Evolutionary conservation across 2,113 vertebrate genomes (phyloP), one percentile per base, ranked within the genome.

Genomic region (Hypocryptadius cinnamomeus): DNA sequence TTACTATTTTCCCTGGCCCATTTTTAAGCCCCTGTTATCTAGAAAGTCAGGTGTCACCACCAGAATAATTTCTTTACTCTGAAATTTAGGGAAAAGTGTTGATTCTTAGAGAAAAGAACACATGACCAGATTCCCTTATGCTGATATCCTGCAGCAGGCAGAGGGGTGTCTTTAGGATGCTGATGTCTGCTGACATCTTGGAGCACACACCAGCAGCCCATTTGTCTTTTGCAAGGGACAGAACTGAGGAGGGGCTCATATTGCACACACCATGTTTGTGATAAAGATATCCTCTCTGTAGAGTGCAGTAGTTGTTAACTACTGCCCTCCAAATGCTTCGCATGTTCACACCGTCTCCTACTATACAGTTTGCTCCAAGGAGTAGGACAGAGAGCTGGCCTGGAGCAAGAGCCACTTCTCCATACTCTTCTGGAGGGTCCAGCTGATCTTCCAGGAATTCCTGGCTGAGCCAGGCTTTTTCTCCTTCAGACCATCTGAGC

Each of bases 81-180:
- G 27, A 89, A 87, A 89, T 72, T 33, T 51, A 45, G 8, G 20
- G 23, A 24, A 22, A 77, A 64, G 4, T 21, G 10, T 45, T 70
- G 20, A 66, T 48, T 91, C 17, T 53, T 39, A 28, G 9, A 71
- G 23, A 19, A 74, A 64, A 65, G 63, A 24, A 1, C 5, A 33
- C 0, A 0, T 4, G 2, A 37, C 9, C 31, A 63, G 18, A 39
- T 59, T 69, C 3, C 73, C 11, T 73, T 69, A 42, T 73, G 45
- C 15, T 53, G 48, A 27, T 24, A 48, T 15, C 28, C n/a, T 72
- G 17, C 53, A 51, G 18, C 9, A 47, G 8, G 8, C 4, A 69
- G 66, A 42, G 11, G 2, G 11, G 17, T 13, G n/a, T 80, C 50
- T 48, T 60, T 15, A 47, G 35, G 44, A 28, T 77, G 37, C 22